Evolutionary conservation across 2,113 vertebrate species (phyloP).

Genomic region (Rhadina sibilatrix): DNA sequence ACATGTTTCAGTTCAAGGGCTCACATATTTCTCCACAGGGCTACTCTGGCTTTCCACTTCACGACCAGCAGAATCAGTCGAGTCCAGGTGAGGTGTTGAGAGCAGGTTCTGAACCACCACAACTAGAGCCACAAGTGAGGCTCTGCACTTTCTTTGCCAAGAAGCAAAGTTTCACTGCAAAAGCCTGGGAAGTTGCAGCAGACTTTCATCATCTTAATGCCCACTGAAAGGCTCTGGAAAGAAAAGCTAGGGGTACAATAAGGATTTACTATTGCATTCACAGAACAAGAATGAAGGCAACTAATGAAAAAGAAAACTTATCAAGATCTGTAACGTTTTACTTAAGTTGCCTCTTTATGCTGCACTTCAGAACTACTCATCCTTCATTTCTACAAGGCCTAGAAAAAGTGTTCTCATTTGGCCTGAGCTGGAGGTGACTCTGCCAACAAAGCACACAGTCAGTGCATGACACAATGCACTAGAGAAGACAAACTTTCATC

Average conservation of each 20-base stretch:
- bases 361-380: background rate
- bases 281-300: background rate
- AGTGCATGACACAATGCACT: fast-evolving
- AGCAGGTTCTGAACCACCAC: background rate
- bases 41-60: background rate
- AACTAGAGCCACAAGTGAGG: background rate
- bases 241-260: background rate
- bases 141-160: background rate
- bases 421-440: background rate
- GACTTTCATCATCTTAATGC: background rate
- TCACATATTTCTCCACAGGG: background rate
- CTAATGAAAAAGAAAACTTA: background rate
- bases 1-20: background rate
- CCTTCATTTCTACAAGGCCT: background rate
- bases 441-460: background rate
- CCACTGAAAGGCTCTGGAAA: background rate
- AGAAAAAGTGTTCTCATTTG: background rate
- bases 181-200: background rate
- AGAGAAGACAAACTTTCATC: background rate
- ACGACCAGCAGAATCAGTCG: background rate
- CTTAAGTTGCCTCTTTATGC: background rate
- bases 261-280: background rate
- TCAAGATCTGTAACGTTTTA: background rate
- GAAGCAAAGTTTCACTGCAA: background rate
- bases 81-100: background rate